Evolutionary conservation across 2,888 invertebrate species (phyloP).

Genomic region (Aspidiotus rigidus): DNA sequence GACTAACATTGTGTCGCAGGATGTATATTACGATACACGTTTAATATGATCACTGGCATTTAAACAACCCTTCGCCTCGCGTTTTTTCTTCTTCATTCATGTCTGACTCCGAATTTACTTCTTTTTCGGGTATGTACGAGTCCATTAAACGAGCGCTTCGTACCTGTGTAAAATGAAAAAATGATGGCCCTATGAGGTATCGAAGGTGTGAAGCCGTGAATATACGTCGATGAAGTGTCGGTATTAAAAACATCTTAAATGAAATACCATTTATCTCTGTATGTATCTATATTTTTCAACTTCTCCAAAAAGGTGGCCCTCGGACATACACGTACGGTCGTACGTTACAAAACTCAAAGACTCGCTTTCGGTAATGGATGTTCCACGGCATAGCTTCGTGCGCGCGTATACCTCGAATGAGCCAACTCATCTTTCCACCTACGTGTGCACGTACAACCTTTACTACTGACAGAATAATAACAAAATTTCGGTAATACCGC

Average conservation of each 20-base stretch:
- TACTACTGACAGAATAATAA: constrained; percentile 7
- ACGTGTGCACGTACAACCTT: neutral
- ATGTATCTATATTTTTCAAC: neutral
- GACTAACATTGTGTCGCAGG: too few relatives aligned
- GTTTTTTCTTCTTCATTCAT: too few relatives aligned
- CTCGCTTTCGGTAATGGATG: neutral
- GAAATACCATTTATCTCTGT: neutral
- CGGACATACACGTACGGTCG: neutral
- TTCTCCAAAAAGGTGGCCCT: neutral
- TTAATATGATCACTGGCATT: too few relatives aligned
- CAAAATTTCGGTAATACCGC: constrained; percentile 13
- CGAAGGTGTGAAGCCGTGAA: constrained; percentile 1
- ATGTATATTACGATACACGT: too few relatives aligned
- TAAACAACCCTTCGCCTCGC: too few relatives aligned
- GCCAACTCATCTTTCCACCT: neutral
- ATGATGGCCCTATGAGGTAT: too few relatives aligned
- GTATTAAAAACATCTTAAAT: neutral
- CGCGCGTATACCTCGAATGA: neutral
- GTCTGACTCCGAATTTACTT: too few relatives aligned
- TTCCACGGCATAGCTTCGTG: neutral
- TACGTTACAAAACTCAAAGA: neutral
- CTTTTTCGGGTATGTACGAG: too few relatives aligned
- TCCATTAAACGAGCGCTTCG: too few relatives aligned
- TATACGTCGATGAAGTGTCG: neutral
- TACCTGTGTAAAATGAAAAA: too few relatives aligned